Evolutionary conservation across 2,113 vertebrate genomes (phyloP), one percentile per base, ranked within the genome.

Genomic region (Pyxicephalus adspersus): DNA sequence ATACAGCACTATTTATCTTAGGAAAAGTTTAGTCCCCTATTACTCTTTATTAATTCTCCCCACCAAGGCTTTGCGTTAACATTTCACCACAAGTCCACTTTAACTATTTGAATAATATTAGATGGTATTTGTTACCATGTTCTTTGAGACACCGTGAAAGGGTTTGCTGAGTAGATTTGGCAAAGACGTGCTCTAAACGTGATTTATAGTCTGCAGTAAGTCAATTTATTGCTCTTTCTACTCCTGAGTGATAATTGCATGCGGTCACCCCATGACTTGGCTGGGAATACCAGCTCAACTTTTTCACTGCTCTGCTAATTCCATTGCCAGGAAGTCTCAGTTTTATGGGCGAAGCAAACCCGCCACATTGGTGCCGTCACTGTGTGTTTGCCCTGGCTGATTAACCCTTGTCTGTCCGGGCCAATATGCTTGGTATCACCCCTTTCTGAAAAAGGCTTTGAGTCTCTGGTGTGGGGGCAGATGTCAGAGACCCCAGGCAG

Each of bases 211-310:
- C 54, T 34, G 54, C 22, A 45, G 38, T 23, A 57, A 52, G 64
- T 66, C 28, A 57, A 58, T 54, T 79, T 79, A 79, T 58, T 68
- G 68, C 25, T 55, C 60, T 73, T 74, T 74, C 79, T 73, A 38
- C 67, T 81, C n/a, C 52, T 31, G 61, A 73, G 70, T 81, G 79
- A 81, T 81, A 81, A 81, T 81, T 81, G 79, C 60, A 72, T 81
- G 79, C 64, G 79, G 79, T 81, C 70, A 31, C 68, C 38, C 60
- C 26, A 64, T 57, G 68, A 51, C 50, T 81, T 81, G 79, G 79
- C 79, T 28, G 55, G 73, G 79, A 81, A 73, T 51, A 64, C 68
- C 79, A 73, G 52, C 22, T 38, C 54, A 70, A 73, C 79, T 79
- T 74, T 73, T 73, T 81, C 68, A 73, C 18, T 25, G 51, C 50